Evolutionary conservation across 2,888 invertebrate genomes (phyloP), one percentile per base, ranked within the genome.

Genomic region (Cryptocheilus praepositus): DNA sequence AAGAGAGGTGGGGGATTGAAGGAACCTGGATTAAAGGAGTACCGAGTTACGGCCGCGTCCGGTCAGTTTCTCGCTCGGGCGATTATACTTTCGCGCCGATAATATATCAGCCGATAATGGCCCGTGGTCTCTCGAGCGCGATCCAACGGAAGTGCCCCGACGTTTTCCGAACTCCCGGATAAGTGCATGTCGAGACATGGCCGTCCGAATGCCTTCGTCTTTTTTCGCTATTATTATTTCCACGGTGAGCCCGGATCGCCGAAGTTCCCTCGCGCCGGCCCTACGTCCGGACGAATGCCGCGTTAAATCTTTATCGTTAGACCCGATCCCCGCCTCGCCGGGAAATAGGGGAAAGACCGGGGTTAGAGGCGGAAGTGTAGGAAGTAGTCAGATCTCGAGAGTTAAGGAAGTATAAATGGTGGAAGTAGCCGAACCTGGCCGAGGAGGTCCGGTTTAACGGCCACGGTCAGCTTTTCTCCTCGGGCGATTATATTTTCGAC

Each of bases 51-150:
- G 22, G 53, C 60, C 62, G 56, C 61, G 62, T 56, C 60, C 65
- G 73, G 72, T 71, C 69, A 75, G 74, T 75, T 78, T 76, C 60
- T 64, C 64, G 70, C 67, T 76, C 64, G 73, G 67, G 61, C 83
- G 84, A 83, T 86, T 86, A 85, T 83, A 82, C 82, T 81, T 83
- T 83, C 81, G 78, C 79, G 78, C 80, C 80, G 84, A 83, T 85
- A 86, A 87, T 86, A 85, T 83, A 86, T 86, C 82, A 85, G 80
- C 77, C 75, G 80, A 81, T 87, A 87, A 86, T 86, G 84, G 85
- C 67, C 54, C 56, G 21, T 36, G 63, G 58, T 60, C 55, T 54
- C 51, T 43, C 64, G 36, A 36, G 36, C 36, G 36, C 52, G 46
- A 36, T 19, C 54, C 64, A 46, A 54, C 54, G 16, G 64, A 18